Evolutionary conservation across 2,888 invertebrate species (phyloP).

Genomic region (Phasia obesa): DNA sequence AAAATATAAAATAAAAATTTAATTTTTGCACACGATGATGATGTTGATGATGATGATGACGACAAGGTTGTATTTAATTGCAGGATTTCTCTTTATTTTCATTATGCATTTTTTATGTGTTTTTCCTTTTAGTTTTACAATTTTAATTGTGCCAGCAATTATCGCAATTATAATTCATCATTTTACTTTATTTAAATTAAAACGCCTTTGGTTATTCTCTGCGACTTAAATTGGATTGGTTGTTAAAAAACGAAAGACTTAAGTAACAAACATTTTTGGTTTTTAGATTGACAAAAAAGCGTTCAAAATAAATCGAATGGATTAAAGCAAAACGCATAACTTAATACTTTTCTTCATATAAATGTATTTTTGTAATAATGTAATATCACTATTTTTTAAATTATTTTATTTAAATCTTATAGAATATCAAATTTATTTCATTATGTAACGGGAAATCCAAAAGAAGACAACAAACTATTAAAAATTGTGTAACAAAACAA

Average conservation of each 20-base stretch:
- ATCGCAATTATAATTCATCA: slow-evolving; percentile 68
- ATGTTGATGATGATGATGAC: slow-evolving; percentile 11
- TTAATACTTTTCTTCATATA: too few species aligned
- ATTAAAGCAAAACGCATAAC: too few species aligned
- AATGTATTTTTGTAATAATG: too few species aligned
- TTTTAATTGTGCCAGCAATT: slow-evolving; percentile 70
- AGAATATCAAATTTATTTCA: too few species aligned
- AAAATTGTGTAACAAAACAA: too few species aligned
- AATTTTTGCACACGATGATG: slow-evolving; percentile 18
- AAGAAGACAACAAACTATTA: too few species aligned
- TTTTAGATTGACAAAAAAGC: slow-evolving; percentile 33
- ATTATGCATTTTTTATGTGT: slow-evolving; percentile 8
- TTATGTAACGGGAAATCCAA: too few species aligned
- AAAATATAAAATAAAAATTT: neutral
- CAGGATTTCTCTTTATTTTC: slow-evolving; percentile 63
- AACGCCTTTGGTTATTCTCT: slow-evolving; percentile 30
- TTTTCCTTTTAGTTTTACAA: slow-evolving; percentile 39
- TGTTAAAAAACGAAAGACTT: slow-evolving; percentile 34
- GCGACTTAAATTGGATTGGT: neutral
- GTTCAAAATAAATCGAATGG: slow-evolving; percentile 57
- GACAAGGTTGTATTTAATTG: slow-evolving; percentile 70
- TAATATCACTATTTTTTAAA: too few species aligned
- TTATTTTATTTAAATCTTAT: too few species aligned
- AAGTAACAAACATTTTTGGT: neutral
- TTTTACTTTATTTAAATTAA: slow-evolving; percentile 62